Evolutionary conservation across 1,140 invertebrate genomes (phyloP).

Genomic region (Ceratina calcarata): DNA sequence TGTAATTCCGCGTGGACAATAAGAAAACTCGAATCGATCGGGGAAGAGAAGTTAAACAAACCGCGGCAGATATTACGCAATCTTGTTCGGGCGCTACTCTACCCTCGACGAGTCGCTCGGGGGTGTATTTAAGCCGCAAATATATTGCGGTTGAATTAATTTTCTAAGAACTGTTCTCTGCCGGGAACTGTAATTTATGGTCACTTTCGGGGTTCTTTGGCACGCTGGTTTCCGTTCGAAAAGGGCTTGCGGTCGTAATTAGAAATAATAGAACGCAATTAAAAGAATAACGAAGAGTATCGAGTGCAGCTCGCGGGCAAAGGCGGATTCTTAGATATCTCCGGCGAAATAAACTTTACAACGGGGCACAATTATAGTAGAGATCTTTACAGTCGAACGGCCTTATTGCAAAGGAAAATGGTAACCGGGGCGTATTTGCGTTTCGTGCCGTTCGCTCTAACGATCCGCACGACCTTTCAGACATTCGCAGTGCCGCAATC

Average conservation of each 20-base stretch:
- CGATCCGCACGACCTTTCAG: too few species aligned
- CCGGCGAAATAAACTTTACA: background rate
- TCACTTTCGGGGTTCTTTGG: background rate
- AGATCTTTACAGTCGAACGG: background rate
- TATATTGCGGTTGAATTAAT: slow-evolving; percentile 39
- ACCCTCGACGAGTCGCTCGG: background rate
- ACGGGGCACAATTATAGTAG: background rate
- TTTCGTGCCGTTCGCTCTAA: too few species aligned
- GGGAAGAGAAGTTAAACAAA: slow-evolving; percentile 13
- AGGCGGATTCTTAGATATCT: background rate
- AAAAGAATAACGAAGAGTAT: too few species aligned
- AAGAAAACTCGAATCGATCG: slow-evolving; percentile 42
- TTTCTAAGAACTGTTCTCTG: slow-evolving; percentile 21
- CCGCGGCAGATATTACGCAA: slow-evolving; percentile 27
- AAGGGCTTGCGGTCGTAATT: slow-evolving; percentile 7
- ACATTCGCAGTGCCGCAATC: too few species aligned
- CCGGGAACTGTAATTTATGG: slow-evolving; percentile 24
- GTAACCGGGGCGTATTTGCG: background rate
- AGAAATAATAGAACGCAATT: slow-evolving; percentile 4
- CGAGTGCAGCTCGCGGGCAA: too few species aligned
- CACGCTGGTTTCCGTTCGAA: slow-evolving; percentile 5
- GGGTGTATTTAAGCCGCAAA: slow-evolving; percentile 3
- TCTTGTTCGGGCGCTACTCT: background rate
- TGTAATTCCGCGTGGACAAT: slow-evolving; percentile 47
- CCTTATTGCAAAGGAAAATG: background rate